phyloP scores from a whole-genome alignment of 1,140 invertebrate genomes.

The Eumaeus atala region DNA sequence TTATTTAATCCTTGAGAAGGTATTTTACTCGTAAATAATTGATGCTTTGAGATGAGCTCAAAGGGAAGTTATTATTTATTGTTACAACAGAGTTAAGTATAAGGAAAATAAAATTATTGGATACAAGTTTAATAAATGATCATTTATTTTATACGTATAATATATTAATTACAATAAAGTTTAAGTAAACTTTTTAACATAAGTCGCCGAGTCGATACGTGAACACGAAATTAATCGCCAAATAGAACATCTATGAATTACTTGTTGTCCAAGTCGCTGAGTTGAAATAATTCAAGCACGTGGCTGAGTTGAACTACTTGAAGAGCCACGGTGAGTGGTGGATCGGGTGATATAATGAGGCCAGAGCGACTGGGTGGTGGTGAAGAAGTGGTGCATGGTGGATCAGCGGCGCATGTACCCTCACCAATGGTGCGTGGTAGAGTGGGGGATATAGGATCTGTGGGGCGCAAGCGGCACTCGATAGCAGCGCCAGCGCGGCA shows the following conservation, averaged over 20 bases:
- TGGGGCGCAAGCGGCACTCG: conserved; percentile 8
- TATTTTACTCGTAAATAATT: no score
- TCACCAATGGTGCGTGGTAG: conserved; percentile 26
- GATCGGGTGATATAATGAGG: conserved; percentile 20
- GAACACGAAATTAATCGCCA: conserved; percentile 13
- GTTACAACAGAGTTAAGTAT: no score
- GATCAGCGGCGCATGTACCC: conserved; percentile 30
- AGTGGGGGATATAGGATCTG: conserved; percentile 14
- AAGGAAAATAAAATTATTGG: no score
- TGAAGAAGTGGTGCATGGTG: conserved; percentile 23
- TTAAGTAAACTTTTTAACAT: conserved; percentile 12
- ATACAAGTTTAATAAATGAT: conserved; percentile 5
- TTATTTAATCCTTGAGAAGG: no score
- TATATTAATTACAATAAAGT: conserved; percentile 2
- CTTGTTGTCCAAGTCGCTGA: no score
- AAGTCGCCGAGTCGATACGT: conserved; percentile 5
- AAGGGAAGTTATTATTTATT: no score
- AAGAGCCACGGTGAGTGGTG: conserved; percentile 25
- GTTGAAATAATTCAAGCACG: conserved; percentile 21
- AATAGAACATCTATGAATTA: not conserved
- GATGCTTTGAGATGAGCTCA: no score
- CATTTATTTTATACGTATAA: conserved; percentile 10
- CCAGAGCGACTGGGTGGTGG: conserved; percentile 27
- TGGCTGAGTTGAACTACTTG: conserved; percentile 16
- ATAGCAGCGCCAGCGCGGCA: conserved; percentile 18